Evolutionary conservation across 2,113 vertebrate genomes (phyloP).

Genomic region (Hymenochirus boettgeri): DNA sequence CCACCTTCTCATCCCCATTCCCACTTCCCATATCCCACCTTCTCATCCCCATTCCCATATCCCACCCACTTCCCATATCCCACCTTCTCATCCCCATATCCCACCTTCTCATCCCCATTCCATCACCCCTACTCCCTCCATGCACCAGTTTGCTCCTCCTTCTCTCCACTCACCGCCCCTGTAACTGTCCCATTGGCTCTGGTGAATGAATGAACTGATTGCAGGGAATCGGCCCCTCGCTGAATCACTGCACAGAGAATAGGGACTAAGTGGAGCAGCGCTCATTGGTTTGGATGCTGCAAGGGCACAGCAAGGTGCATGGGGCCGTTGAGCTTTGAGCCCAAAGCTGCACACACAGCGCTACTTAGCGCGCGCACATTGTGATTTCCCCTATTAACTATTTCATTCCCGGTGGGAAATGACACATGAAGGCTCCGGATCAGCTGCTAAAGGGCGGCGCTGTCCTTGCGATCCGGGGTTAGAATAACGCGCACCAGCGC

Average conservation of each 20-base stretch:
- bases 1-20: neutral
- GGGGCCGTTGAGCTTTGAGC: neutral
- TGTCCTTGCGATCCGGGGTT: slow-evolving; percentile 28
- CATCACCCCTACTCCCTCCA: neutral
- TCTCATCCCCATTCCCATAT: too few species aligned
- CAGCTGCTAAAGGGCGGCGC: slow-evolving; percentile 29
- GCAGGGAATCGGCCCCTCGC: too few species aligned
- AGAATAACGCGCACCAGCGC: slow-evolving; percentile 3
- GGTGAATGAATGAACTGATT: neutral
- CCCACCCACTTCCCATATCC: neutral
- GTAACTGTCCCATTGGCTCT: neutral
- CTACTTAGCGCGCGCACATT: neutral
- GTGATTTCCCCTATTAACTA: too few species aligned
- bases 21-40: too few species aligned
- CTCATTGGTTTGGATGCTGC: too few species aligned
- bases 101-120: neutral
- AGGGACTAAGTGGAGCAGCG: too few species aligned
- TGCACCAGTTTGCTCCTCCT: neutral
- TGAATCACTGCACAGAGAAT: too few species aligned
- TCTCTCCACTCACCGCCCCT: neutral
- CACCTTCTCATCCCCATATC: neutral
- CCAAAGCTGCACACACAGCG: neutral
- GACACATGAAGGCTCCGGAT: slow-evolving; percentile 12
- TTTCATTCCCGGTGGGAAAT: neutral
- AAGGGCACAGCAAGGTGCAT: slow-evolving; percentile 9